phyloP scores from a whole-genome alignment of 2,797 vertebrate genomes.

The Limnodromus scolopaceus region DNA sequence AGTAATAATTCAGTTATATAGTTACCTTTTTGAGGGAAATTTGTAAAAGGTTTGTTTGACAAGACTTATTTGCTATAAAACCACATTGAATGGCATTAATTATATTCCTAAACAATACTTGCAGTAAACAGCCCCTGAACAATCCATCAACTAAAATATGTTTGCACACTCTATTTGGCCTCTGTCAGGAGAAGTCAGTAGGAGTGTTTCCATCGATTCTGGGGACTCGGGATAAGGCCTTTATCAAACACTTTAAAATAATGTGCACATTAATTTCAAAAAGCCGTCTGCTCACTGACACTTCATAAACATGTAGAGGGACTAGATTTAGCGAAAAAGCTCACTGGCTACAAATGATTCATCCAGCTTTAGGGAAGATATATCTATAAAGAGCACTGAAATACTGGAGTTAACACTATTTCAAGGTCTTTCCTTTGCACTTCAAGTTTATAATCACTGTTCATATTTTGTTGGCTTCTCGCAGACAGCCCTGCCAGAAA shows the following conservation, averaged over 20 bases:
- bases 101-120: slow-evolving; percentile 38
- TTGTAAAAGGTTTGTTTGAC: slow-evolving; percentile 12
- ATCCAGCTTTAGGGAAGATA: not conserved
- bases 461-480: slow-evolving; percentile 29
- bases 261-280: slow-evolving; percentile 33
- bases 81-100: slow-evolving; percentile 26
- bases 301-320: not conserved
- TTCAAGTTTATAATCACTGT: slow-evolving; percentile 25
- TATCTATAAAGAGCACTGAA: not conserved
- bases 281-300: not conserved
- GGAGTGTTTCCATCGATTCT: not conserved
- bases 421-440: slow-evolving; percentile 21
- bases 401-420: not conserved
- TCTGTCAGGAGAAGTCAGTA: not conserved
- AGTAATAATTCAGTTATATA: not conserved
- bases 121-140: slow-evolving; percentile 13
- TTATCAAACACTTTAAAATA: slow-evolving; percentile 33
- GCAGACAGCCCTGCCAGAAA: not conserved
- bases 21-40: not conserved
- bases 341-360: not conserved
- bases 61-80: not conserved
- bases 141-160: slow-evolving; percentile 30
- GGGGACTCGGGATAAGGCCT: not conserved
- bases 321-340: not conserved
- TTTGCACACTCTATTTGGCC: not conserved